Base-by-base conservation (phyloP, 2,797 vertebrate species). In the Acropternis orthonyx region DNA sequence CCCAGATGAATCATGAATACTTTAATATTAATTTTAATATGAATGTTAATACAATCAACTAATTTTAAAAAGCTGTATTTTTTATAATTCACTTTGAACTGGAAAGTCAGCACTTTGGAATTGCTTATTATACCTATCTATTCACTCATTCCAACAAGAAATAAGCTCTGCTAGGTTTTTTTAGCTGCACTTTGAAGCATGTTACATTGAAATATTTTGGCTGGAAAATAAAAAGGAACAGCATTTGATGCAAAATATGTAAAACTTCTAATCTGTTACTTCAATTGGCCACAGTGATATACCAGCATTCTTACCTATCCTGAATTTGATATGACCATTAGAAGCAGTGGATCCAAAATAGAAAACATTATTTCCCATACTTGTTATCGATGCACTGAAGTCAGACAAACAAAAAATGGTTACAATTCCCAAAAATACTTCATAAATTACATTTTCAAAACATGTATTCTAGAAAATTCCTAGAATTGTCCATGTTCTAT, bases 261-360 rank as follows among this genome's bases (percentile, higher is more conserved):
- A 55, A 86, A 68, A 16, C 1, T 30, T 7, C 5, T 28, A 2
- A 39, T 18, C 18, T 69, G 4, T 59, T 59, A 32, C 43, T 68
- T 68, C 9, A 27, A 0, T 17, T 89, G 36, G 14, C 14, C 19
- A 39, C 1, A 1, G 30, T 13, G 15, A 43, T 10, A 26, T n/a
- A 18, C 0, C 7, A 69, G 13, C 12, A 16, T 69, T 10, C 21
- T 61, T 19, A 61, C 12, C 2, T 66, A 22, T 26, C 41, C 49
- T 41, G 18, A 37, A 58, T 59, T 81, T 46, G 12, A 49, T 32
- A 44, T 4, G 4, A n/a, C 5, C 4, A 28, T 74, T 37, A 46
- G 7, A 67, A 67, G 48, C 11, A 49, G 6, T 16, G 13, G 34
- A 4, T 52, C 7, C 6, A 71, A 81, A 61, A 44, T 3, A 62